Evolutionary conservation across 2,888 invertebrate genomes (phyloP).

Genomic region (Dryomyza anilis): DNA sequence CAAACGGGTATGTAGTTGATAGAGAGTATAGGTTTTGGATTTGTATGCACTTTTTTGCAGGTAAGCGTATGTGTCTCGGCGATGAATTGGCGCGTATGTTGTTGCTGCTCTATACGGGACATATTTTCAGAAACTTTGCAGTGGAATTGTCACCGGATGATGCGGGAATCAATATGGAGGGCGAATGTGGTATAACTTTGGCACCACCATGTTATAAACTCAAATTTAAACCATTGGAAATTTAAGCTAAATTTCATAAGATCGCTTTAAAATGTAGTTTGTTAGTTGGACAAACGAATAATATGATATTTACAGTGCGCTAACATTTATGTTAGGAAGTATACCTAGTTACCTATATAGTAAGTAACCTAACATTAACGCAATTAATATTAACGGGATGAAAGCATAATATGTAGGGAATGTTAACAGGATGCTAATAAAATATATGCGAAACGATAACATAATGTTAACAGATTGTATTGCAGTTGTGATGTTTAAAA

Average conservation of each 20-base stretch:
- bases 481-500: too few species aligned
- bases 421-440: too few species aligned
- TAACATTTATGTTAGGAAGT: too few species aligned
- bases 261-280: not conserved
- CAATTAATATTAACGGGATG: too few species aligned
- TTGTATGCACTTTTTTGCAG: constrained; percentile 57
- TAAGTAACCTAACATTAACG: too few species aligned
- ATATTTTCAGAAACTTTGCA: constrained; percentile 67
- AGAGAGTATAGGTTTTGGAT: not conserved
- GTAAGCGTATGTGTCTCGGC: constrained; percentile 84
- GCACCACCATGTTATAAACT: constrained; percentile 68
- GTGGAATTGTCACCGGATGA: constrained; percentile 57
- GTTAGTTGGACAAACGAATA: too few species aligned
- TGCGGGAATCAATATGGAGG: constrained; percentile 66
- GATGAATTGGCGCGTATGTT: constrained; percentile 81
- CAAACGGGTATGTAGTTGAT: constrained; percentile 70
- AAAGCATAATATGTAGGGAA: too few species aligned
- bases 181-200: constrained; percentile 77
- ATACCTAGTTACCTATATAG: too few species aligned
- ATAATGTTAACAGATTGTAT: too few species aligned
- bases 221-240: not conserved
- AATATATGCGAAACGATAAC: too few species aligned
- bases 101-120: constrained; percentile 68
- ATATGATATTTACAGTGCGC: too few species aligned
- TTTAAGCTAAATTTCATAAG: not conserved